Evolutionary conservation across 2,113 vertebrate species (phyloP).

Genomic region (Eolophus roseicapilla): DNA sequence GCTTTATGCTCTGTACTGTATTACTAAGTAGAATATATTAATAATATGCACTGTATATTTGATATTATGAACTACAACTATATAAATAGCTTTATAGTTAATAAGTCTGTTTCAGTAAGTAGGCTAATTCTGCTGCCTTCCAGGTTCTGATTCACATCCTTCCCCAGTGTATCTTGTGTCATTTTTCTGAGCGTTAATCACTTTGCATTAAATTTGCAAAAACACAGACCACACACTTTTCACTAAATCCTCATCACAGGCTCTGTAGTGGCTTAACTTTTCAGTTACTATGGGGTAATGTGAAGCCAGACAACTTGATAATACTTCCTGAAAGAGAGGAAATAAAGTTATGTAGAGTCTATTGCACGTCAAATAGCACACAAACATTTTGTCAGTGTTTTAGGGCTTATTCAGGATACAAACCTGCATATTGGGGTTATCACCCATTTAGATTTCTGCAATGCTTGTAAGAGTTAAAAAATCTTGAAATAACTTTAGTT

Average conservation of each 20-base stretch:
- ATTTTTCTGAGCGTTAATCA: not conserved
- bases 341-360: not conserved
- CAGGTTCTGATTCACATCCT: not conserved
- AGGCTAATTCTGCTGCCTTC: not conserved
- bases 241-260: not conserved
- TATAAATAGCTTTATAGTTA: not conserved
- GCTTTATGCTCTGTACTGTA: not conserved
- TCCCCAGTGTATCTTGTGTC: not conserved
- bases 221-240: not conserved
- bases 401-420: not conserved
- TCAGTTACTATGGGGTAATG: not conserved
- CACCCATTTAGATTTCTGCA: not conserved
- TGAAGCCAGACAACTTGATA: not conserved
- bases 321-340: not conserved
- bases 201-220: not conserved
- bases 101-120: not conserved
- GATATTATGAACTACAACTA: not conserved
- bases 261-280: not conserved
- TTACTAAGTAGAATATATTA: not conserved
- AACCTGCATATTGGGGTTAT: not conserved
- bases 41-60: not conserved
- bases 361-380: not conserved
- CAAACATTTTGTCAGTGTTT: not conserved
- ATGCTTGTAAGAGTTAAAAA: not conserved
- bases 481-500: not conserved